Evolutionary conservation across 2,888 invertebrate genomes (phyloP).

Genomic region (Ectemnius continuus): DNA sequence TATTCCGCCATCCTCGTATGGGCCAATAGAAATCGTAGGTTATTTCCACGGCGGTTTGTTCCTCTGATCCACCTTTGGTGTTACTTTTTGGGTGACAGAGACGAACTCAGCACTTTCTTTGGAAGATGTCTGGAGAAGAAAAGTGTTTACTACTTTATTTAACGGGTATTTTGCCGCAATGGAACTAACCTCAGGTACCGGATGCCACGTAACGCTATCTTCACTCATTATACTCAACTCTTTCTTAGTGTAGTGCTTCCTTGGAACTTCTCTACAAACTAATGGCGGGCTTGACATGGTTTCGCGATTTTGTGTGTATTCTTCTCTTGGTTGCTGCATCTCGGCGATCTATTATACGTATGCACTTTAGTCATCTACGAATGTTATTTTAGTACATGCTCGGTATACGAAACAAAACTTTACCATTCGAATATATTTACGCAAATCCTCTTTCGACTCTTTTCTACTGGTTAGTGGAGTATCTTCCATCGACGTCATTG

Average conservation of each 20-base stretch:
- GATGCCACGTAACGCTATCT: slow-evolving; percentile 70
- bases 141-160: slow-evolving; percentile 2
- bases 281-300: slow-evolving; percentile 63
- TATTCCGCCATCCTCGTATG: slow-evolving; percentile 52
- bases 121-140: slow-evolving; percentile 58
- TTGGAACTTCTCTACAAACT: slow-evolving; percentile 69
- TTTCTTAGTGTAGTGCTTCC: slow-evolving; percentile 70
- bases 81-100: slow-evolving; percentile 65
- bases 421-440: slow-evolving; percentile 80
- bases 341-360: slow-evolving; percentile 68
- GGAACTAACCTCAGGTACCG: slow-evolving; percentile 61
- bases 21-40: slow-evolving; percentile 46
- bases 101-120: slow-evolving; percentile 69
- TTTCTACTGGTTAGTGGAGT: slow-evolving; percentile 74
- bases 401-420: slow-evolving; percentile 4
- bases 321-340: slow-evolving; percentile 70
- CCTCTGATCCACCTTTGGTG: slow-evolving; percentile 62
- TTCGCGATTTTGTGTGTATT: slow-evolving; percentile 56
- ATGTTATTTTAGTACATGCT: background rate
- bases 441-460: slow-evolving; percentile 77
- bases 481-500: slow-evolving; percentile 70
- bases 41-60: slow-evolving; percentile 77
- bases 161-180: background rate
- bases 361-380: background rate
- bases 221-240: slow-evolving; percentile 70